phyloP scores from a whole-genome alignment of 2,888 invertebrate genomes.

The Mimumesa dahlbomi region DNA sequence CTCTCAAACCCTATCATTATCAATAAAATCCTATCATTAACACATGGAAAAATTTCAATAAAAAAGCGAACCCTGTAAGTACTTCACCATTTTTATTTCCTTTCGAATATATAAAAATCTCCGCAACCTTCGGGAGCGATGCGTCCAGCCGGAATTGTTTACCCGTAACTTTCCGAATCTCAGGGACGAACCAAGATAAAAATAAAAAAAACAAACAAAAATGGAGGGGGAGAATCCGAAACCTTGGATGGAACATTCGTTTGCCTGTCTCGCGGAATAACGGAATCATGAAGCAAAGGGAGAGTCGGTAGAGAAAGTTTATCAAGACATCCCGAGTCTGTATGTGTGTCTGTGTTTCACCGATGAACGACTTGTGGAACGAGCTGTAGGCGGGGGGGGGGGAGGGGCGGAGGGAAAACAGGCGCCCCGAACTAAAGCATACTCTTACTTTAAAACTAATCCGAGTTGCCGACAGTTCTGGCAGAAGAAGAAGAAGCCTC shows the following conservation, averaged over 20 bases:
- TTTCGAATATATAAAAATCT: too few species aligned
- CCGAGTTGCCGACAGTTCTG: slow-evolving; percentile 55
- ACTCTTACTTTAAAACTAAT: slow-evolving; percentile 59
- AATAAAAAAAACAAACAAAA: too few species aligned
- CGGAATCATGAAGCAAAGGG: background rate
- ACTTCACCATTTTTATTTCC: too few species aligned
- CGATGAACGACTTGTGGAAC: slow-evolving; percentile 16
- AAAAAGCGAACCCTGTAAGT: too few species aligned
- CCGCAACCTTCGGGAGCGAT: too few species aligned
- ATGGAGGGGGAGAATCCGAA: background rate
- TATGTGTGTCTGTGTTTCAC: too few species aligned
- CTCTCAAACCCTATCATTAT: too few species aligned
- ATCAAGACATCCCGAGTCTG: slow-evolving; percentile 30
- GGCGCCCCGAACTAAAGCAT: slow-evolving; percentile 27
- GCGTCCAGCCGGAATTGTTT: too few species aligned
- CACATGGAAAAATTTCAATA: too few species aligned
- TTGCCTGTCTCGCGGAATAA: background rate
- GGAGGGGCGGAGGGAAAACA: slow-evolving; percentile 10
- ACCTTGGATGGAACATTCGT: background rate
- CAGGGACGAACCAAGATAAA: too few species aligned
- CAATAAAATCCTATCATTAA: too few species aligned
- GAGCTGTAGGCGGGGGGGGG: background rate
- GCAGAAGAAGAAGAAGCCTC: slow-evolving; percentile 21
- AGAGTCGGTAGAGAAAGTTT: slow-evolving; percentile 32
- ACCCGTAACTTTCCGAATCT: too few species aligned